Evolutionary conservation across 2,888 invertebrate genomes (phyloP), one percentile per base, ranked within the genome.

Genomic region (Drosophila antonietae): DNA sequence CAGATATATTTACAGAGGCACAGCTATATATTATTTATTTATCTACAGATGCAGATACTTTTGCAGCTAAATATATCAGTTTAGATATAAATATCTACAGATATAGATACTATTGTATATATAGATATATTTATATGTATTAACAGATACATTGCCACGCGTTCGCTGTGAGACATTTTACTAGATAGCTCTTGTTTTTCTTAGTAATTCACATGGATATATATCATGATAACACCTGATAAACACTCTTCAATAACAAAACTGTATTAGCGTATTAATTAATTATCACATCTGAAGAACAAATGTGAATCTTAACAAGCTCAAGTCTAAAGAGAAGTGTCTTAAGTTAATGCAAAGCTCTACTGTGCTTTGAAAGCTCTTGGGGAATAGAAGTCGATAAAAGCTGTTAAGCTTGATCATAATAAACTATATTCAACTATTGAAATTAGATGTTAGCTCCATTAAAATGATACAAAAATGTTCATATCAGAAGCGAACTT

Each of bases 121-220:
- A 23, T 23, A 23, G 23, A 23, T 23, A 23, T 20, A 2, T 20
- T 23, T 3, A 47, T 43, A 44, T 65, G 56, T 57, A 71, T 65
- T 39, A 49, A 20, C 66, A 51, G 10, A 20, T 33, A 31, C 15
- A 47, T 15, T 4, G 15, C 37, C 56, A 49, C 46, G 55, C 20
- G 12, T 73, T 33, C 58, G 33, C 58, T 43, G 62, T 20, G 55
- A 49, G 43, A 35, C 55, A 66, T n/a, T 33, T 41, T 9, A 23
- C 14, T 23, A 18, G 8, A 18, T 15, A 41, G 2, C 7, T 41
- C 33, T 28, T 41, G 4, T 31, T 31, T 41, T 43, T 31, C 28
- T 5, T 12, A n/a, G 28, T 18, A 55, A 41, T 31, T 55, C 28
- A 55, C 41, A 43, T 43, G 18, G 18, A 1, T 12, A 41, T 56